Evolutionary conservation across 2,797 vertebrate species (phyloP), one percentile per base, ranked within the genome.

Genomic region (Poeciliopsis presidionis): DNA sequence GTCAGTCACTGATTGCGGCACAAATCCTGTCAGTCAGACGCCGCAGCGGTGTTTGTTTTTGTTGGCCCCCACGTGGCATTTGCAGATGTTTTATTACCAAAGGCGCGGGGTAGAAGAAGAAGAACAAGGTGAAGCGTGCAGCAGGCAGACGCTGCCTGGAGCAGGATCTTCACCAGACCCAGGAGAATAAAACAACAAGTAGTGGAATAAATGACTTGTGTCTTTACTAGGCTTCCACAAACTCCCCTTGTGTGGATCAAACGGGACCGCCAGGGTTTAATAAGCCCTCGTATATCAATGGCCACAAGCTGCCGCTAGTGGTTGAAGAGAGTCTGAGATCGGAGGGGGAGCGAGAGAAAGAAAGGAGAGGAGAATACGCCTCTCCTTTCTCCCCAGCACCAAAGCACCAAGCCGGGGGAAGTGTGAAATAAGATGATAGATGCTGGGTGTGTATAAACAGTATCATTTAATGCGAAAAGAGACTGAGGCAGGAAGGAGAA

Each of bases 391-490:
- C 90, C 91, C 88, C 89, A 90, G 87, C 88, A 92, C 94, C 92
- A 81, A 82, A 84, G 91, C 93, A 94, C 94, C 93, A 94, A 89
- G 91, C 91, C 84, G 51, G 89, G 83, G 91, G 93, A 92, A 90
- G 93, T 92, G 93, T 93, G 93, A 93, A 94, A 94, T 92, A 86
- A 92, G 93, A 94, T 94, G 94, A 94, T 88, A 92, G 93, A 94
- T 92, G 91, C 92, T 86, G 91, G 87, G 79, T 91, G 91, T 94
- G 92, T 93, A 93, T 94, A 93, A 95, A 94, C 92, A 93, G 91
- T 94, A 92, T 91, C 89, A 91, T 93, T 94, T 94, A 93, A 93
- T 90, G 87, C 36, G 53, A 89, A 87, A 79, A 84, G 86, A 89
- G 90, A 88, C 86, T 13, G 81, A 85, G 85, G 78, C 88, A 85